Evolutionary conservation across 2,888 invertebrate genomes (phyloP), one percentile per base, ranked within the genome.

Genomic region (Ashinkailepas kermadecensis): DNA sequence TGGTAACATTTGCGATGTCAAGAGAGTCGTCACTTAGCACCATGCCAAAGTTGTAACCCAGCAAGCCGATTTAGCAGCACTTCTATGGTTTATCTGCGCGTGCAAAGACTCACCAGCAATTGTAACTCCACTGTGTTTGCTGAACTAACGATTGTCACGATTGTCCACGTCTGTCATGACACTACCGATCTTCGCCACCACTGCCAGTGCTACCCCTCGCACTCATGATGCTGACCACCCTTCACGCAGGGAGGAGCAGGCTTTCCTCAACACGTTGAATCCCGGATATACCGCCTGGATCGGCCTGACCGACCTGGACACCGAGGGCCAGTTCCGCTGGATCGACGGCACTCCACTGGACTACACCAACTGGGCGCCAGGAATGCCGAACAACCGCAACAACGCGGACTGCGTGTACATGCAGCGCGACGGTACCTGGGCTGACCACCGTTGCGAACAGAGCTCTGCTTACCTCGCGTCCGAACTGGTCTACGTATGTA

Each of bases 371-470:
- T 74, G 74, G 74, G 74, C 74, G 10, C 56, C 54, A 1, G 0
- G 21, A 56, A 54, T 54, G 74, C 74, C 74, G 56, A 56, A 74
- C 74, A 74, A 74, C 21, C 74, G 54, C 21, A 56, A 74, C 74
- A 9, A 74, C 74, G 56, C 74, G 9, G 74, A 74, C 74, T 74
- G 74, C 11, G 74, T 74, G 18, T 74, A 56, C 74, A 18, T 74
- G 74, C 11, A 21, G 21, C 56, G 10, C 21, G 56, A 74, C 21
- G 74, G 74, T 4, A 54, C 54, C 6, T 74, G 74, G 74, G 74
- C 56, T 21, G 74, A 74, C 56, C 21, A 56, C 74, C 21, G 23
- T 54, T 74, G 74, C 56, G 74, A 54, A 21, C 21, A 18, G 8
- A 6, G n/a, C 15, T 2, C 21, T 2, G 18, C 15, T 21, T 21